Evolutionary conservation across 2,888 invertebrate genomes (phyloP).

Genomic region (Athrips mouffetella): DNA sequence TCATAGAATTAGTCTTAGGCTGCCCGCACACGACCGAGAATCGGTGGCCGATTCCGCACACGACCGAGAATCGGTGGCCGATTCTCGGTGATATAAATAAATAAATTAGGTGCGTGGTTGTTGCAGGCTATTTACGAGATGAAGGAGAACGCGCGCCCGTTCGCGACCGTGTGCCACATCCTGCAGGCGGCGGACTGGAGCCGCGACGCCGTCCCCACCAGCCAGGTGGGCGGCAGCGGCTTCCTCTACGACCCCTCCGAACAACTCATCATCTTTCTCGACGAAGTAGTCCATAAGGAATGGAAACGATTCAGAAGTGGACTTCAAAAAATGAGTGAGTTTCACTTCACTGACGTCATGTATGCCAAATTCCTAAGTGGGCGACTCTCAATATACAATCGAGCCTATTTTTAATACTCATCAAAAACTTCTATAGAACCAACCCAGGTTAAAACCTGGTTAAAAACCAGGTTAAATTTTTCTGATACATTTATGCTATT

Average conservation of each 20-base stretch:
- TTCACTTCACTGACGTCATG: neutral
- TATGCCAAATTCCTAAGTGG: too few relatives aligned
- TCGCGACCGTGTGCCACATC: constrained; percentile 42
- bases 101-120: neutral
- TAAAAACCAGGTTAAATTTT: too few relatives aligned
- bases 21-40: too few relatives aligned
- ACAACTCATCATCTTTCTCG: constrained; percentile 61
- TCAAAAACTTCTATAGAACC: too few relatives aligned
- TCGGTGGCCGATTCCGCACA: too few relatives aligned
- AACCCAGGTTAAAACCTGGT: too few relatives aligned
- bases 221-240: constrained; percentile 12
- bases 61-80: too few relatives aligned
- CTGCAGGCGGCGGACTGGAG: constrained; percentile 49
- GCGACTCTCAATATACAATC: neutral
- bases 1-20: neutral
- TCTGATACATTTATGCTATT: too few relatives aligned
- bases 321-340: constrained; percentile 24
- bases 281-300: constrained; percentile 67
- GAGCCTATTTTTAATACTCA: neutral
- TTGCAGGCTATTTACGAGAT: constrained; percentile 36
- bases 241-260: constrained; percentile 46
- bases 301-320: constrained; percentile 64
- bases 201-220: constrained; percentile 29
- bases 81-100: neutral
- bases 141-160: constrained; percentile 32